Evolutionary conservation across 2,113 vertebrate species (phyloP), one percentile per base, ranked within the genome.

Genomic region (Psilopsiagon aurifrons): DNA sequence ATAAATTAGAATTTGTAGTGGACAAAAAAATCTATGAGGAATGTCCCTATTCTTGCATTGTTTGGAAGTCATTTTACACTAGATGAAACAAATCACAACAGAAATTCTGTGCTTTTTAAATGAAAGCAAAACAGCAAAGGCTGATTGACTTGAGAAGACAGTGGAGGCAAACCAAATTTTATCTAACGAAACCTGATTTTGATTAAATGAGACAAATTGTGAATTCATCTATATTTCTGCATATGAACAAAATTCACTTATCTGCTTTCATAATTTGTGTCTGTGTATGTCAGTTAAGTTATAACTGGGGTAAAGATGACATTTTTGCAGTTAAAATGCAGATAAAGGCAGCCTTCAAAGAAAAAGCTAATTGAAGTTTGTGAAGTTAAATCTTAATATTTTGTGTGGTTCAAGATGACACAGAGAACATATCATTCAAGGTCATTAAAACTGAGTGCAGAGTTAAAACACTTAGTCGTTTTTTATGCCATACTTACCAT

Each of bases 21-120:
- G 66, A 64, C 31, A 87, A 82, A 94, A 94, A 91, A 88, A 84
- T 89, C 68, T 59, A 13, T 78, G 60, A 91, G 24, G n/a, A 67
- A 44, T 78, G 55, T 63, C 84, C 37, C n/a, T 81, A 49, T 68
- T 85, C 39, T 62, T 70, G 18, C 31, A n/a, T 49, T 78, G 25
- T 89, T 59, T 84, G 77, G 57, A 92, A 91, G 33, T 81, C 0
- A 63, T 84, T 95, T 91, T 75, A 35, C 22, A 57, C 5, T 59
- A 67, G 33, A 43, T 43, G 25, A 37, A 93, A 76, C 5, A 22
- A 76, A 67, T 82, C 29, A 35, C 37, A 46, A 13, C 5, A 57
- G 24, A 87, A 91, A 22, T 68, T 64, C 28, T 46, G 7, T 10
- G 6, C 47, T 85, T 93, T 87, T 92, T 33, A 75, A 47, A 37